Percentiles rank a stretch among this genome's conserved stretches.
Conservation (phyloP, 2,113 vertebrate genomes). For the Corythoichthys haematopterus region DNA sequence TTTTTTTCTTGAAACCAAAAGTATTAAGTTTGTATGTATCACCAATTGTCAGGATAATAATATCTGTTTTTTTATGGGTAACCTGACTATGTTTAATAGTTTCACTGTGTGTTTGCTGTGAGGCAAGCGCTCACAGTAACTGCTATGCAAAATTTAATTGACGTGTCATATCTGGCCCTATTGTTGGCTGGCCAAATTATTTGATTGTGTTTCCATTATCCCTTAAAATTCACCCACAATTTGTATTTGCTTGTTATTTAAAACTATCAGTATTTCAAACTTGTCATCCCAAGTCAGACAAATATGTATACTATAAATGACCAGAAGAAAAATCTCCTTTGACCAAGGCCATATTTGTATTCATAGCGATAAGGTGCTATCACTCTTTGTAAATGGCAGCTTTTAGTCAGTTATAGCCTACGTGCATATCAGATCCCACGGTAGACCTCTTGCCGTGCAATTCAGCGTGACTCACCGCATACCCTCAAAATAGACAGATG, state of each 20-base stretch:
- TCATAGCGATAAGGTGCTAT: conserved; percentile 22
- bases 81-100: conserved; percentile 40
- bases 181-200: too few relatives aligned
- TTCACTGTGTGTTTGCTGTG: conserved; percentile 22
- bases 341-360: conserved; percentile 30
- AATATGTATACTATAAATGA: conserved; percentile 1
- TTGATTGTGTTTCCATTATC: too few relatives aligned
- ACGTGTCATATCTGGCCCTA: too few relatives aligned
- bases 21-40: conserved; percentile 45
- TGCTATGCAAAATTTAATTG: too few relatives aligned
- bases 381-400: conserved; percentile 33
- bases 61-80: conserved; percentile 41
- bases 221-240: too few relatives aligned
- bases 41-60: conserved; percentile 14
- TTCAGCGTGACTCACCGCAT: conserved; percentile 53
- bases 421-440: conserved; percentile 41
- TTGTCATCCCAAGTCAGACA: conserved; percentile 9
- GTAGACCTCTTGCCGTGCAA: conserved; percentile 39
- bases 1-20: conserved; percentile 18
- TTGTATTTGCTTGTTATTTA: not conserved
- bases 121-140: conserved; percentile 8
- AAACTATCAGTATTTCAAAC: conserved; percentile 16
- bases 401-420: conserved; percentile 46
- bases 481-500: conserved; percentile 66
- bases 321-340: conserved; percentile 8